Conservation (phyloP, 2,888 invertebrate species). For the Nebria brevicollis region DNA sequence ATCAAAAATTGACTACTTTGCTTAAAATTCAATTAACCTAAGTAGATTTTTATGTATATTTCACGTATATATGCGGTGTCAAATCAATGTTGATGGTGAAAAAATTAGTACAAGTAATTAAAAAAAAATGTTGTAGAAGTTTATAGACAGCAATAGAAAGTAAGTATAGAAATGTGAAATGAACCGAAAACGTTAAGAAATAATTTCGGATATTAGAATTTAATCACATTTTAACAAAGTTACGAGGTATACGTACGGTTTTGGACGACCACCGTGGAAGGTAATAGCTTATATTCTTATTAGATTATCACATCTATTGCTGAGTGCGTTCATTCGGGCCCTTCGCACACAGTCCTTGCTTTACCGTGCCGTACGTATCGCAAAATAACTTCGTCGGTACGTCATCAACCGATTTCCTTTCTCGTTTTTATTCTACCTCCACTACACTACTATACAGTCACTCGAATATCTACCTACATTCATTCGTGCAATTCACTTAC, state of each 20-base stretch:
- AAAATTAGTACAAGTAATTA: background rate
- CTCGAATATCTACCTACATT: background rate
- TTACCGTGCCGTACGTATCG: background rate
- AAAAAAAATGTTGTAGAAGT: background rate
- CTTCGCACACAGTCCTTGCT: background rate
- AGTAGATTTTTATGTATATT: no score
- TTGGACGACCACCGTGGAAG: conserved; percentile 1
- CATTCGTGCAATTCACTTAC: background rate
- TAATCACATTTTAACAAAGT: conserved; percentile 1
- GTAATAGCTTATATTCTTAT: conserved; percentile 1
- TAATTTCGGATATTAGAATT: conserved; percentile 1
- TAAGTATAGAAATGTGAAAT: background rate
- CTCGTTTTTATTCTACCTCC: background rate
- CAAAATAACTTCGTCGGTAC: background rate
- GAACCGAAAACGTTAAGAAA: background rate
- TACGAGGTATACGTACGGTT: background rate
- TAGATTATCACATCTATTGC: conserved; percentile 1
- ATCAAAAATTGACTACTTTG: background rate
- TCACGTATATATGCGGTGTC: no score
- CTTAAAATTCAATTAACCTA: no score
- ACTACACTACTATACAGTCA: background rate
- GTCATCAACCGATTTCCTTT: background rate
- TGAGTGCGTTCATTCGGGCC: conserved; percentile 1
- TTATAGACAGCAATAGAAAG: background rate
- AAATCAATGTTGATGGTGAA: background rate